These are phyloP conservation scores for Acrobasis repandana DNA, from an alignment of 2,888 invertebrate species.

Conservation along the genomic window DNA sequence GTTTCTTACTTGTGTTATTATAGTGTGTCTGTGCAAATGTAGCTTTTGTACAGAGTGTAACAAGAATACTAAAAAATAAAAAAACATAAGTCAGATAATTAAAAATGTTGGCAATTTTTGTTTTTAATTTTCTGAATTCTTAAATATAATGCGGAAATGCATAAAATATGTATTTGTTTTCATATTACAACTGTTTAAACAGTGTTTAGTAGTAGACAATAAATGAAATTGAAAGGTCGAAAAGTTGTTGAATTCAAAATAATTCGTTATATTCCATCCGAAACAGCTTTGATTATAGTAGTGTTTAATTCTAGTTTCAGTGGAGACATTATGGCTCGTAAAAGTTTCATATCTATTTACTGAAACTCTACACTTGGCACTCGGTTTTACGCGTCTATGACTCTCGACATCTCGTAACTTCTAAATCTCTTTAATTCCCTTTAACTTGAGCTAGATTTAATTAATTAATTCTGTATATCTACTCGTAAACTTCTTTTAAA, in stretches of 20 bases:
- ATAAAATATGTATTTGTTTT: background rate
- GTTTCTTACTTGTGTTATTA: background rate
- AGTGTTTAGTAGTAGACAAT: background rate
- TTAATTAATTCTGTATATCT: no score
- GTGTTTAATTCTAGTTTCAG: slow-evolving; percentile 61
- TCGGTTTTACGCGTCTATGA: slow-evolving; percentile 34
- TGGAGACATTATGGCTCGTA: slow-evolving; percentile 63
- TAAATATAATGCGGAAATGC: no score
- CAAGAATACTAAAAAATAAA: no score
- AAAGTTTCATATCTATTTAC: slow-evolving; percentile 67
- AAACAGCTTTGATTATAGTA: slow-evolving; percentile 31
- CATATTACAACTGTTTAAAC: no score
- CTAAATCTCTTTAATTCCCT: background rate
- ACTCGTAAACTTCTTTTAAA: no score
- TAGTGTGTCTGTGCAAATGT: background rate
- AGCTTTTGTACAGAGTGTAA: background rate
- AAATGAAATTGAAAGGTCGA: no score
- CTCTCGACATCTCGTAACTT: slow-evolving; percentile 6
- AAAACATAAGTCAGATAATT: no score
- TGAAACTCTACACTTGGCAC: slow-evolving; percentile 45
- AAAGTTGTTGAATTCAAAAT: no score
- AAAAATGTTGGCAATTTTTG: no score
- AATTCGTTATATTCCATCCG: background rate
- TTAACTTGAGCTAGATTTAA: background rate
- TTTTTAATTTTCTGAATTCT: background rate